Evolutionary conservation across 2,888 invertebrate genomes (phyloP), one percentile per base, ranked within the genome.

Genomic region (Formica aserva): DNA sequence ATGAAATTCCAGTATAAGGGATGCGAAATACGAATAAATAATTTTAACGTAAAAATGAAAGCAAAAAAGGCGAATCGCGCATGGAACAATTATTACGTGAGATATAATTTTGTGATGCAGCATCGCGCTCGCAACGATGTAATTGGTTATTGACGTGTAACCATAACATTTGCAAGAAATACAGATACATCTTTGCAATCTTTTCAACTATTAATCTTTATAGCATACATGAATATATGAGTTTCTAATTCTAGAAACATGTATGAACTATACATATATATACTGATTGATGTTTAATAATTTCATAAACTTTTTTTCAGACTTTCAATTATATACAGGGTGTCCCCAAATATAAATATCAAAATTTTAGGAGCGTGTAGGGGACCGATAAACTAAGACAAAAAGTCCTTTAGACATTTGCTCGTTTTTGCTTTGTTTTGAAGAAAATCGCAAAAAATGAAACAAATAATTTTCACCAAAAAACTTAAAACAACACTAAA

Each of bases 11-110:
- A 22, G 4, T 60, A 45, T 29, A 35, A 29, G 26, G 4, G 32
- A 80, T 41, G 22, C 13, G 48, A 62, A 75, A 60, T 11, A n/a
- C 13, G 62, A 69, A 35, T 75, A 85, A 85, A 77, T 76, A 85
- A 85, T 85, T 85, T 85, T 63, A 66, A 86, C 57, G 41, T 8
- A 60, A 76, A 65, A 63, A 77, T 48, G n/a, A 65, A 75, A 80
- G 60, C 32, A 65, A 22, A 77, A 67, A 57, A 35, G 60, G 38
- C 63, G 62, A 76, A 87, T 63, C 35, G 77, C 77, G 81, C 75
- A 18, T n/a, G 76, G 75, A 62, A 80, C 82, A 86, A 88, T 86
- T 91, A 88, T 90, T 87, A 87, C 69, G 85, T 72, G 11, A 72
- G 60, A 78, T 78, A 71, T 78, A 78, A 75, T 60, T 57, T 78